phyloP scores from a whole-genome alignment of 2,888 invertebrate species.

The Cataglyphis cursor region DNA sequence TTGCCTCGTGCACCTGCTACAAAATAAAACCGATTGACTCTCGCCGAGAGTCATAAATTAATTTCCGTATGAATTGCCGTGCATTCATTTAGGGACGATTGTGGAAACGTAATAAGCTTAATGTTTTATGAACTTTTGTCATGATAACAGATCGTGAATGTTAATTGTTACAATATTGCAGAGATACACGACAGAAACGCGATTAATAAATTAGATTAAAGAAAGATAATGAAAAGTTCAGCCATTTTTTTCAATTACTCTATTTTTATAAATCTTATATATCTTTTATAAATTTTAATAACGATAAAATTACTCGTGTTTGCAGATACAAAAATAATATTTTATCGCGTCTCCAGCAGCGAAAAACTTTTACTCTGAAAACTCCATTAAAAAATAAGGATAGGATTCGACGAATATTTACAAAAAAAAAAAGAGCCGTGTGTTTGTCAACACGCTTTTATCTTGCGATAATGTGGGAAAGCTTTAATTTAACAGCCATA shows the following conservation, averaged over 20 bases:
- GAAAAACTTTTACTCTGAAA: slow-evolving; percentile 24
- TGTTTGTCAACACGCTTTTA: slow-evolving; percentile 2
- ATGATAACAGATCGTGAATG: slow-evolving; percentile 9
- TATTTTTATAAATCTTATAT: neutral
- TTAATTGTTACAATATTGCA: neutral
- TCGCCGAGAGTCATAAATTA: slow-evolving; percentile 44
- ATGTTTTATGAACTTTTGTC: slow-evolving; percentile 31
- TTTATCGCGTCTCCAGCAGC: neutral
- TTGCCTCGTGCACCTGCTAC: slow-evolving; percentile 29
- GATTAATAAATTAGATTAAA: neutral
- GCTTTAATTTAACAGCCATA: slow-evolving; percentile 45
- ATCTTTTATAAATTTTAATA: too few species aligned
- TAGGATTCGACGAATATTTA: slow-evolving; percentile 24
- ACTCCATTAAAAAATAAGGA: slow-evolving; percentile 37
- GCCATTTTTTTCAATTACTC: neutral
- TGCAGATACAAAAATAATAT: slow-evolving; percentile 19
- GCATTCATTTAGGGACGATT: slow-evolving; percentile 34
- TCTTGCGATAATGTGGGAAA: slow-evolving; percentile 6
- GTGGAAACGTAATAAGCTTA: slow-evolving; percentile 28
- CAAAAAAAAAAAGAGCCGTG: neutral
- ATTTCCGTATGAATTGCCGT: slow-evolving; percentile 24
- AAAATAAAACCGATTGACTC: slow-evolving; percentile 39
- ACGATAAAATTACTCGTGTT: slow-evolving; percentile 6
- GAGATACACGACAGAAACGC: neutral
- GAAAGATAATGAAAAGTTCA: neutral